Base-by-base conservation (phyloP, 2,797 vertebrate species). In the Liasis olivaceus region DNA sequence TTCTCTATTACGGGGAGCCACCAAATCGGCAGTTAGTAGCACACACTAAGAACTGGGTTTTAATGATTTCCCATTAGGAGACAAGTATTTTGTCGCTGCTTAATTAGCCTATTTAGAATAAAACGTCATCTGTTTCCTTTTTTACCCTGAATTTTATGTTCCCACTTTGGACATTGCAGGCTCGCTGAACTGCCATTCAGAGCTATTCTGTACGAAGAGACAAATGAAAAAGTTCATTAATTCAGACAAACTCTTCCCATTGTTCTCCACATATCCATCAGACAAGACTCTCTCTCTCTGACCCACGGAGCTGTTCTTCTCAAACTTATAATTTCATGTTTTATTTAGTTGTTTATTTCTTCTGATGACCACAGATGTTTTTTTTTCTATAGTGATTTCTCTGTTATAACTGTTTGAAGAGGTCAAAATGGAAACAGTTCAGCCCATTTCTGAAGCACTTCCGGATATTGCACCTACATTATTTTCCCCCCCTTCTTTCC, bases 41-140 rank as follows among this genome's bases (percentile, higher is more conserved):
- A 28, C n/a, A 28, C 54, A 42, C 51, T 47, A 91, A 87, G 85
- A 87, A 31, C 54, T 64, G 36, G n/a, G 54, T 42, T 66, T 87
- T 87, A 69, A 91, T 87, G n/a, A 87, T 28, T 87, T 87, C 51
- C 84, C 85, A 72, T 87, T 87, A 91, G 85, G 63, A 91, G 31
- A 59, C 31, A 47, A 69, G 85, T 86, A 72, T 87, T 91, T 87
- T 87, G 85, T 47, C n/a, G 54, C 31, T 20, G 85, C n/a, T 69
- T 72, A 87, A 87, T 91, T 91, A 64, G 7, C 31, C 51, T n/a
- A 66, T 47, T 91, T 87, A 59, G 85, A 91, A 69, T 91, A 47
- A 72, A 87, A 69, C 24, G 12, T 58, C 51, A 59, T 69, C n/a
- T 42, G 63, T 87, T 91, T 87, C 90, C 90, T 86, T 64, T 91